Conservation (phyloP, 2,888 invertebrate genomes). For the Silvanus unidentatus region DNA sequence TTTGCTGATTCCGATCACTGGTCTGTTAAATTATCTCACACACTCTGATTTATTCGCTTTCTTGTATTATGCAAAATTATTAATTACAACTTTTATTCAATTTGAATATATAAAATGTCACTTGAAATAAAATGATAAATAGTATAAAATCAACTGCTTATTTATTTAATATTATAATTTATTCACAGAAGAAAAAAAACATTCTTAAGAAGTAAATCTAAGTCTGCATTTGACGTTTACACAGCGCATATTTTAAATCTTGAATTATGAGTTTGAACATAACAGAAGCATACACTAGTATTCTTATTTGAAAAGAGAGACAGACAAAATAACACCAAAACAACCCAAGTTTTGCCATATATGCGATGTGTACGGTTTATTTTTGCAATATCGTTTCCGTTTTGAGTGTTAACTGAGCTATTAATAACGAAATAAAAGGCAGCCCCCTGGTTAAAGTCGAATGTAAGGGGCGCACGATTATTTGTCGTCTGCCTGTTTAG, state of each 20-base stretch:
- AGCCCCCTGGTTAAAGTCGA: not conserved
- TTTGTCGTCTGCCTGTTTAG: too few relatives aligned
- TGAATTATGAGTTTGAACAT: constrained; percentile 34
- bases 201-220: constrained; percentile 34
- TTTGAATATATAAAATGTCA: too few relatives aligned
- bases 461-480: too few relatives aligned
- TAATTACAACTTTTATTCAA: too few relatives aligned
- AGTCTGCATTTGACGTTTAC: constrained; percentile 36
- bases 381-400: too few relatives aligned
- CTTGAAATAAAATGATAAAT: constrained; percentile 26
- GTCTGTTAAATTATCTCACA: too few relatives aligned
- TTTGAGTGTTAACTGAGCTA: too few relatives aligned
- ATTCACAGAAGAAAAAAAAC: constrained; percentile 31
- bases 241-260: constrained; percentile 41
- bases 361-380: too few relatives aligned
- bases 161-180: constrained; percentile 40
- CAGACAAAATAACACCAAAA: constrained; percentile 14
- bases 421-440: constrained; percentile 5
- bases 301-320: constrained; percentile 12
- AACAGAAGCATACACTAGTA: constrained; percentile 11
- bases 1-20: too few relatives aligned
- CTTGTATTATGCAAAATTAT: too few relatives aligned
- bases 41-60: too few relatives aligned
- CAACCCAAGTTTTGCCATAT: constrained; percentile 5
- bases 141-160: constrained; percentile 29